Evolutionary conservation across 2,888 invertebrate species (phyloP).

Genomic region (Drosophila neutralis): DNA sequence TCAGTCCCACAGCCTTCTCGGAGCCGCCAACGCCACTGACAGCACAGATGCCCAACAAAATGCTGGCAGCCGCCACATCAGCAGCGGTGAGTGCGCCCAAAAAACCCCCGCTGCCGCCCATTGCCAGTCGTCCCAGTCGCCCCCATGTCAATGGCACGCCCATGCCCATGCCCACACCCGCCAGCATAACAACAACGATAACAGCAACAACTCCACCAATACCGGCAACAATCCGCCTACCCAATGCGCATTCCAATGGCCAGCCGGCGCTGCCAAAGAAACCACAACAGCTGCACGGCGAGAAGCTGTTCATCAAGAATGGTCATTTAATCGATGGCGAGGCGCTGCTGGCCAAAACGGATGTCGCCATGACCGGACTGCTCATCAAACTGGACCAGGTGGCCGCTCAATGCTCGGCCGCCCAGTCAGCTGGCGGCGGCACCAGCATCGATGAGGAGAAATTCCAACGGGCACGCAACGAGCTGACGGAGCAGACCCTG

Average conservation of each 20-base stretch:
- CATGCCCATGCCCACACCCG: slow-evolving; percentile 45
- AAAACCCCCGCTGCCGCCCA: slow-evolving; percentile 90
- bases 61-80: slow-evolving; percentile 22
- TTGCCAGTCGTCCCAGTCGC: slow-evolving; percentile 85
- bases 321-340: slow-evolving; percentile 87
- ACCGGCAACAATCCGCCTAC: slow-evolving; percentile 70
- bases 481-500: slow-evolving; percentile 91
- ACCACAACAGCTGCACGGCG: slow-evolving; percentile 69
- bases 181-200: slow-evolving; percentile 43
- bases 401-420: slow-evolving; percentile 89
- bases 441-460: slow-evolving; percentile 91
- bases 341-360: slow-evolving; percentile 88
- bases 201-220: slow-evolving; percentile 60
- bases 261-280: slow-evolving; percentile 66
- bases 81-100: slow-evolving; percentile 86
- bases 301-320: slow-evolving; percentile 85
- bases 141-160: slow-evolving; percentile 81
- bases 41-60: not conserved
- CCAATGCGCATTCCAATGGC: slow-evolving; percentile 80
- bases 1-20: slow-evolving; percentile 55
- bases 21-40: slow-evolving; percentile 53
- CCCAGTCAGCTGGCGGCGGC: slow-evolving; percentile 91
- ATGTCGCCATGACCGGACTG: slow-evolving; percentile 89
- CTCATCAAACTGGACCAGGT: slow-evolving; percentile 89
- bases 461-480: slow-evolving; percentile 91